A percentile compares a stretch with the other conserved stretches of the same genome.
Evolutionary conservation across 1,140 invertebrate species (phyloP).

Genomic region (Leptopilina boulardi): DNA sequence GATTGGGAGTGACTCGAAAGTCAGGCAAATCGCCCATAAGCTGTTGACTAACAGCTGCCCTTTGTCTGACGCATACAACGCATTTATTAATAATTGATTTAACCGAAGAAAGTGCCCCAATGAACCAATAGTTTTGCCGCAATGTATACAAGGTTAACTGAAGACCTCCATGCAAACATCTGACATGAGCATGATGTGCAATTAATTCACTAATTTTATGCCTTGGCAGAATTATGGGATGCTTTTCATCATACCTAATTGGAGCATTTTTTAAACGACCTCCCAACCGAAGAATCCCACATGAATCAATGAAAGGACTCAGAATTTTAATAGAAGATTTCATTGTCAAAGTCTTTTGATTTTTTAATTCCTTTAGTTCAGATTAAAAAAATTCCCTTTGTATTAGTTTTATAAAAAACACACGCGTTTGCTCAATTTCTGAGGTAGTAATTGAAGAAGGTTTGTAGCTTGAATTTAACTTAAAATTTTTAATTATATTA

Average conservation of each 20-base stretch:
- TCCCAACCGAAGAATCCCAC: conserved; percentile 20
- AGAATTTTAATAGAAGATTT: background rate
- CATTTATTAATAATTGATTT: background rate
- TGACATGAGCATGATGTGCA: background rate
- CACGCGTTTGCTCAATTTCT: background rate
- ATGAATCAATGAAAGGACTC: conserved; percentile 22
- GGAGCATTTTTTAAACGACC: conserved; percentile 5
- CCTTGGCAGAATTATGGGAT: background rate
- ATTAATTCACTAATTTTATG: background rate
- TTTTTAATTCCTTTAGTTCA: too few relatives aligned
- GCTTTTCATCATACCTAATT: background rate
- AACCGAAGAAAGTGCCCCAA: background rate
- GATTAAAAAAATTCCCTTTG: too few relatives aligned
- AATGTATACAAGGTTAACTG: background rate
- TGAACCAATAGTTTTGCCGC: background rate
- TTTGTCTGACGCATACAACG: background rate
- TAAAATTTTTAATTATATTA: too few relatives aligned
- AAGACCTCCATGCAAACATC: background rate
- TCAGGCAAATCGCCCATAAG: conserved; percentile 19
- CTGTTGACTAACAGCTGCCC: background rate
- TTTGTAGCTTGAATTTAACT: too few relatives aligned
- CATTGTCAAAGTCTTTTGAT: background rate
- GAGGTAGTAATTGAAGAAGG: background rate
- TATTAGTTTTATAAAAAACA: too few relatives aligned
- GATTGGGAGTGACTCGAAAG: background rate